Evolutionary conservation across 1,140 invertebrate genomes (phyloP), one percentile per base, ranked within the genome.

Genomic region (Ylistrum balloti): DNA sequence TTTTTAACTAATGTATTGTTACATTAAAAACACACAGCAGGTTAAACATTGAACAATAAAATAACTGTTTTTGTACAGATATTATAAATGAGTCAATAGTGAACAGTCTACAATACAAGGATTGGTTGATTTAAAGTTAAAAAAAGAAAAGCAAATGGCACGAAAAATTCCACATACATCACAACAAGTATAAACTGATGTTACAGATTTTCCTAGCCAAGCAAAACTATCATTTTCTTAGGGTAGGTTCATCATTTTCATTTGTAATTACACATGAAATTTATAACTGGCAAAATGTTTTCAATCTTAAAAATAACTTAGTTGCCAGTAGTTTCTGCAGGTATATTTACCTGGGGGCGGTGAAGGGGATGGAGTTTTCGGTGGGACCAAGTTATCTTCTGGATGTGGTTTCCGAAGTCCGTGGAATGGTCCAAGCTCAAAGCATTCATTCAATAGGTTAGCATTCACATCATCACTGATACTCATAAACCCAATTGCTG

Each of bases 381-480:
- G 94, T 17, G 93, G 88, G 17, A 48, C 56, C 33, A 92, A 88
- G 34, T 92, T 89, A 91, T 96, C 96, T 88, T 95, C 93, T 34
- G 93, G 91, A 91, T 95, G 95, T 56, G 95, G 94, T 90, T 96
- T 95, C 41, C 96, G 96, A 0, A 98, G 95, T 9, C 97, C 97
- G 93, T 97, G 96, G 93, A 97, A 98, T 0, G 97, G 96, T 15
- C 95, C 96, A n/a, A 98, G 94, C 88, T 98, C 97, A 95, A 97
- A 98, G 93, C 97, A 97, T 85, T 97, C 97, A 93, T 97, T 97
- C 20, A 98, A 94, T 7, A 97, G 91, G 32, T 97, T 96, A 88
- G 97, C 96, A 93, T 98, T 97, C 22, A 98, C 96, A 90, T 97
- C 96, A 0, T 96, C 96, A 91, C 97, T 97, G 0, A 98, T 95